Evolutionary conservation across 2,888 invertebrate genomes (phyloP).

Genomic region (Troglohyphantes excavatus): DNA sequence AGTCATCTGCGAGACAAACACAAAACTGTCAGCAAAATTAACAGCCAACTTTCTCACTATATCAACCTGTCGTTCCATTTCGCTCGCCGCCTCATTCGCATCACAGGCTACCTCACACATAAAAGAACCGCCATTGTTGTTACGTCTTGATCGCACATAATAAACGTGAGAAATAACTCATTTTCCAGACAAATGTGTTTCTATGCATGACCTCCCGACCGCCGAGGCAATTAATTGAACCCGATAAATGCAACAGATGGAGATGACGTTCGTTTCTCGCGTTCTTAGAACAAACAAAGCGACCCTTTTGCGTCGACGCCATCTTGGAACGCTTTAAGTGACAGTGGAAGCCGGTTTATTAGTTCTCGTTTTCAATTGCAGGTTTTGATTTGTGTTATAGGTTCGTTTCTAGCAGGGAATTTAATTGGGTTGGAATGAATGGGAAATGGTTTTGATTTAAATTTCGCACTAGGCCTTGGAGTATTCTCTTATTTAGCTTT

Average conservation of each 20-base stretch:
- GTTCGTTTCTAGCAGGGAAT: no score
- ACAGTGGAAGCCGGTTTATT: conserved; percentile 33
- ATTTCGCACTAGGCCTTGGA: no score
- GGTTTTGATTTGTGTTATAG: neutral
- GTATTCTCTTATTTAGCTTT: no score
- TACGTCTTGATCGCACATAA: neutral
- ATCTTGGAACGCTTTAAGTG: conserved; percentile 18
- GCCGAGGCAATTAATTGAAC: conserved; percentile 39
- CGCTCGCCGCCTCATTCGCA: no score
- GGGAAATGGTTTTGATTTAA: no score
- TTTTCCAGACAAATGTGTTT: neutral
- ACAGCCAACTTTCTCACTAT: no score
- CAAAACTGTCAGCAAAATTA: no score
- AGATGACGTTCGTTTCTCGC: conserved; percentile 23
- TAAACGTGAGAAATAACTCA: conserved; percentile 4
- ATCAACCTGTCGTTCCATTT: no score
- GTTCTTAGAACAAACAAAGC: conserved; percentile 2
- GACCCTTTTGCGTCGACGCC: neutral
- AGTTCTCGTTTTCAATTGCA: conserved; percentile 12
- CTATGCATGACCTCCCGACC: conserved; percentile 17
- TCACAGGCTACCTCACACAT: no score
- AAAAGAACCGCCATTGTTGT: neutral
- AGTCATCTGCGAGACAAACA: no score
- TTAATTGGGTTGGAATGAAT: no score
- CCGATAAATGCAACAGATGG: conserved; percentile 44